Conservation (phyloP, 2,797 vertebrate genomes). For the Tokudaia tokunoshimensis region DNA sequence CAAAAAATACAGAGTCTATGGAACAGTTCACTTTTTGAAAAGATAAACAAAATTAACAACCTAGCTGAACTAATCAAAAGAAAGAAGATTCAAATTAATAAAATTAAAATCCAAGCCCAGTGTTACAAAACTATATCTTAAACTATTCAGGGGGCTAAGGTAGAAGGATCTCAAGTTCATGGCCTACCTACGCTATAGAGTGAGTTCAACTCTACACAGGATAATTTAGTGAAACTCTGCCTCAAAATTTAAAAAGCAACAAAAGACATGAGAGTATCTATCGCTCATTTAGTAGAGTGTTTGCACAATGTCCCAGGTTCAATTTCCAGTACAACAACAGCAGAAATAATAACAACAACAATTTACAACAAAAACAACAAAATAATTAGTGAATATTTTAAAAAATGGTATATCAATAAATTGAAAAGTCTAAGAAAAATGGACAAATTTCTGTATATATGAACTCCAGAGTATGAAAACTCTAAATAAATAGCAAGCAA, state of each 20-base stretch:
- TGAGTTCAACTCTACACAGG: neutral
- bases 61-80: neutral
- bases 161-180: neutral
- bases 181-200: neutral
- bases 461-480: neutral
- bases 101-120: neutral
- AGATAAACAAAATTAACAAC: neutral
- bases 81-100: conserved; percentile 13
- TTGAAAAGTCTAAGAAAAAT: neutral
- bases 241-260: neutral
- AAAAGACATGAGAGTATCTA: neutral
- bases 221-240: neutral
- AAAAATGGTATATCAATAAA: neutral
- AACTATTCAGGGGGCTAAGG: neutral
- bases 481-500: neutral
- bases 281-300: neutral
- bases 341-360: neutral
- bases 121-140: neutral
- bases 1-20: neutral
- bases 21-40: neutral
- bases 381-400: neutral
- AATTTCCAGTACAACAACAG: neutral
- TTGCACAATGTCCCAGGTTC: neutral
- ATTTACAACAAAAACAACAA: neutral
- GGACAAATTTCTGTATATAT: neutral